Base-by-base conservation (phyloP, 2,888 invertebrate genomes). In the Phyllotreta striolata region DNA sequence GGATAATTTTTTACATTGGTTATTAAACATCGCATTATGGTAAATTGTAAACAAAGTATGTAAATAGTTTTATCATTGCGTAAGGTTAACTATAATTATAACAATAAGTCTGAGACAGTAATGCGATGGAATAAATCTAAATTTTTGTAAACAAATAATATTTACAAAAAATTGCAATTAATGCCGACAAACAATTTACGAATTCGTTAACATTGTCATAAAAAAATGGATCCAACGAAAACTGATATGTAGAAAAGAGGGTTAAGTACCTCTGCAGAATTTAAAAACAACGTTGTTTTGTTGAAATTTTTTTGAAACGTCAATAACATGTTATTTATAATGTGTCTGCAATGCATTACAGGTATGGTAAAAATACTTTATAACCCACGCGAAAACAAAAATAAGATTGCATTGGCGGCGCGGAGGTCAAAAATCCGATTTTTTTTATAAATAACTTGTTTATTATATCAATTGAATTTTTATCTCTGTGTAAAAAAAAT, bases 311-410 rank as follows among this genome's bases (percentile, higher is more conserved):
- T 64, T 65, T 62, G 40, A 58, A 57, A 62, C 61, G 65, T 62
- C 65, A 62, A 65, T 62, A 65, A 62, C 65, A 65, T 65, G 65
- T 65, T 65, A 65, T 65, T 65, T 65, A 55, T 57, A 62, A 65
- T 64, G 24, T 51, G 65, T 62, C 65, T 65, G 65, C 57, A 62
- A 54, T 62, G 65, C 62, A 65, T 65, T 62, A 65, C 58, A 65
- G 65, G 65, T 65, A 65, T 61, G 64, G 61, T 61, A 61, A 64
- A 64, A 64, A 64, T 64, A 64, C 43, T 55, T 59, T 54, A 49
- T 35, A 46, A 55, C 49, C 60, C 60, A 64, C 51, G 51, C 59
- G 55, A 61, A 64, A 64, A 61, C 55, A 64, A 64, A 61, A 64
- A 64, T 61, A 64, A 64, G 56, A 64, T 56, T 64, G 56, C 63